Evolutionary conservation across 2,113 vertebrate species (phyloP).

Genomic region (Neogobius melanostomus): DNA sequence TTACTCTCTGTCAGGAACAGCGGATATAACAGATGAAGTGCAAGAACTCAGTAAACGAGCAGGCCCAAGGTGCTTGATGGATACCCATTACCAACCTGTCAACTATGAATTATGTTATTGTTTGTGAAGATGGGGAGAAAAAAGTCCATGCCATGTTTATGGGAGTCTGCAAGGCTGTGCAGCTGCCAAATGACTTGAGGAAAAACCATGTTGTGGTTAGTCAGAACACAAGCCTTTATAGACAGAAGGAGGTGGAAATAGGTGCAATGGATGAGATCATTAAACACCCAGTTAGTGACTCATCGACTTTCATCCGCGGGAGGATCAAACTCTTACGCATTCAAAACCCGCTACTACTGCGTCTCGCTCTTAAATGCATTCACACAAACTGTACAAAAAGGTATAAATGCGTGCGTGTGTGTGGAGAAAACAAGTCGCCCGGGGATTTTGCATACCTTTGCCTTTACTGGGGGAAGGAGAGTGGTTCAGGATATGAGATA

Average conservation of each 20-base stretch:
- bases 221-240: conserved; percentile 19
- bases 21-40: conserved; percentile 30
- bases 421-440: conserved; percentile 8
- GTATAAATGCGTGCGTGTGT: conserved; percentile 24
- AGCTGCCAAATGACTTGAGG: conserved; percentile 38
- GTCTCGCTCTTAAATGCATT: conserved; percentile 23
- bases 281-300: conserved; percentile 64
- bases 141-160: conserved; percentile 14
- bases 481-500: not conserved
- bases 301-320: conserved; percentile 62
- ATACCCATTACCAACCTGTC: conserved; percentile 44
- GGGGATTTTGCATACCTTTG: not conserved
- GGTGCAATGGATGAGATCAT: conserved; percentile 55
- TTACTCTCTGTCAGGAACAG: conserved; percentile 21
- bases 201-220: conserved; percentile 16
- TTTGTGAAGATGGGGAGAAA: conserved; percentile 10
- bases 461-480: not conserved
- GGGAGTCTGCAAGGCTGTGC: conserved; percentile 19
- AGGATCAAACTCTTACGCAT: conserved; percentile 57
- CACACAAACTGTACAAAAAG: conserved; percentile 33
- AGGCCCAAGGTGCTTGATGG: conserved; percentile 37
- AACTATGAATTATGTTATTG: conserved; percentile 28
- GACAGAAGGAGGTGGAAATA: conserved; percentile 41
- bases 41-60: conserved; percentile 26
- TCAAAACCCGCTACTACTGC: conserved; percentile 26